Evolutionary conservation across 92 coral and sea anemone species (phyloP), one percentile per base, ranked within the genome.

Genomic region (Micromussa lordhowensis): DNA sequence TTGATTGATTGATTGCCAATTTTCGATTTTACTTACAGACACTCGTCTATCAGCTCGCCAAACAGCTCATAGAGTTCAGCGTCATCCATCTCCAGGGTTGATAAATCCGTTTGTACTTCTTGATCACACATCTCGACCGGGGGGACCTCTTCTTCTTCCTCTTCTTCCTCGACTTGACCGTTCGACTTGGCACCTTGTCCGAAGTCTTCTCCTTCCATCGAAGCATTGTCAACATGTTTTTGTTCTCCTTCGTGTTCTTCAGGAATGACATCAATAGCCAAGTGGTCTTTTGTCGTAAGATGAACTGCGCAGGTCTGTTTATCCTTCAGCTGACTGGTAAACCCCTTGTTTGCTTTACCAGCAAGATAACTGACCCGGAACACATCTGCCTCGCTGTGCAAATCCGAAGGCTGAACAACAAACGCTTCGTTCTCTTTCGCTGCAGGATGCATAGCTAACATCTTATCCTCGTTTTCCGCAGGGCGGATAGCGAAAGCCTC

Each of bases 51-150:
- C 8, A 76, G 75, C 30, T 64, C 71, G 75, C 85, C 85, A 21
- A 82, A 64, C 31, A 64, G 85, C 28, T 82, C 85, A 64, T 35
- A 34, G 13, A 82, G 13, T 2, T 36, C 21, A 1, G n/a, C 61
- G 14, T 82, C 75, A 44, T 66, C 85, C 85, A 82, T 82, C 15
- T 82, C 85, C 44, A 82, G 85, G 19, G 72, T 70, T 3, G 58
- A n/a, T 30, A 82, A 82, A 18, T 82, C 85, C 2, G 85, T 82
- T 30, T 82, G 85, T 64, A 24, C 30, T 40, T 64, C 85, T 16
- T 82, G 85, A 26, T 82, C 85, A 26, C 75, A 68, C 85, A 64
- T 82, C 49, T 82, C 85, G 15, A 73, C 78, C n/a, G 26, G 44
- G 12, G n/a, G 26, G 1, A n/a, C 31, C 15, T 34, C 78, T 22